phyloP scores from a whole-genome alignment of 53 echinoderm and acorn worm genomes.

The Paracentrotus lividus region DNA sequence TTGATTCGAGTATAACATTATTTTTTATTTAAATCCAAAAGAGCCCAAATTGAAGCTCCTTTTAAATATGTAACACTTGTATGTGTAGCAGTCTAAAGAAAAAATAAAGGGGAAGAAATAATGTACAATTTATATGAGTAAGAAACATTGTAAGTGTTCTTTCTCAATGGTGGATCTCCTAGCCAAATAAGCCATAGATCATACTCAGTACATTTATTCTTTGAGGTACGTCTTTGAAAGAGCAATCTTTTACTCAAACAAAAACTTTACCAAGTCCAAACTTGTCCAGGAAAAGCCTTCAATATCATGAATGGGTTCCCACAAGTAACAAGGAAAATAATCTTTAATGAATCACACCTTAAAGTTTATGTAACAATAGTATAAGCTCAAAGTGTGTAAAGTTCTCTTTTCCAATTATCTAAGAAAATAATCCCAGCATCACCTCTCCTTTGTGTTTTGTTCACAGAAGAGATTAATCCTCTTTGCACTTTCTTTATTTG shows the following conservation, averaged over 20 bases:
- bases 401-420: neutral
- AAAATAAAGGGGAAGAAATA: too few relatives aligned
- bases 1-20: too few relatives aligned
- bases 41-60: too few relatives aligned
- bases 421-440: conserved; percentile 27
- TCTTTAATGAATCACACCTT: conserved; percentile 39
- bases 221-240: neutral
- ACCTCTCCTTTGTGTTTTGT: conserved; percentile 8
- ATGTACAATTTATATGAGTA: too few relatives aligned
- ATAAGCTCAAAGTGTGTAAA: conserved; percentile 21
- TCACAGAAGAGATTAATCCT: neutral
- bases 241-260: conserved; percentile 7
- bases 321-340: conserved; percentile 42
- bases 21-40: too few relatives aligned
- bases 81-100: too few relatives aligned
- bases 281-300: neutral
- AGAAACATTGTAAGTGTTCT: too few relatives aligned
- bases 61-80: too few relatives aligned
- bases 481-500: conserved; percentile 14
- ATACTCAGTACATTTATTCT: neutral
- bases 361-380: conserved; percentile 29
- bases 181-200: neutral
- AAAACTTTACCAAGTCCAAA: neutral
- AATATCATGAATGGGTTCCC: neutral
- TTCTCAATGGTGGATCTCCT: too few relatives aligned